Evolutionary conservation across 2,888 invertebrate species (phyloP), one percentile per base, ranked within the genome.

Genomic region (Hirtodrosophila histrioides): DNA sequence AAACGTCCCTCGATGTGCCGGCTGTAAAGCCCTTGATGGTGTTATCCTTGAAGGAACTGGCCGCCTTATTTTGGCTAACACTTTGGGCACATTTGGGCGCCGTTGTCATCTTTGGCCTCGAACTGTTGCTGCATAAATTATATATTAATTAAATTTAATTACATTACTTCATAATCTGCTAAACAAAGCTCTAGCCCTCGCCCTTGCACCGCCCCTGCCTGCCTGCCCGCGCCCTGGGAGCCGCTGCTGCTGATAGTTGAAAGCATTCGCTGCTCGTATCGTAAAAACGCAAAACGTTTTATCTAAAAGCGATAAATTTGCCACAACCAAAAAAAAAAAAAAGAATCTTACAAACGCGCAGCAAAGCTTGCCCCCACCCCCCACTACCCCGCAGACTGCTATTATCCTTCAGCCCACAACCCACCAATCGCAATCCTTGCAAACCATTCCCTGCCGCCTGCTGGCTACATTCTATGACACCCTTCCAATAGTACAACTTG

Each of bases 231-330:
- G 27, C 11, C 9, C 29, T 6, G 3, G 12, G n/a, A 39, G 27
- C 12, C 23, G 24, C 37, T 10, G n/a, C 6, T 23, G 39, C 35
- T 35, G 6, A 76, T 77, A 80, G 78, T 78, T 74, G 67, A 40
- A 58, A 73, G 60, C 67, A 70, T 68, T 78, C 61, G 73, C 74
- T 76, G 78, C 70, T 74, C 69, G 50, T 68, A 61, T 85, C 84
- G 86, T 83, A 82, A 83, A 78, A 80, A 80, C 86, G 80, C 76
- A 86, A 80, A 84, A 83, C 84, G 84, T 81, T 84, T 84, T 84
- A 84, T 84, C 84, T 84, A 71, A 84, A 84, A 84, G 84, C 86
- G 84, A 84, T 84, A 84, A 84, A 84, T 84, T 84, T 84, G 61
- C 62, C 76, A 86, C 78, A 74, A 61, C 72, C 66, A 67, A 77